These are phyloP conservation scores for Seira musarum DNA, from an alignment of 2,888 invertebrate genomes.

Conservation along the genomic window DNA sequence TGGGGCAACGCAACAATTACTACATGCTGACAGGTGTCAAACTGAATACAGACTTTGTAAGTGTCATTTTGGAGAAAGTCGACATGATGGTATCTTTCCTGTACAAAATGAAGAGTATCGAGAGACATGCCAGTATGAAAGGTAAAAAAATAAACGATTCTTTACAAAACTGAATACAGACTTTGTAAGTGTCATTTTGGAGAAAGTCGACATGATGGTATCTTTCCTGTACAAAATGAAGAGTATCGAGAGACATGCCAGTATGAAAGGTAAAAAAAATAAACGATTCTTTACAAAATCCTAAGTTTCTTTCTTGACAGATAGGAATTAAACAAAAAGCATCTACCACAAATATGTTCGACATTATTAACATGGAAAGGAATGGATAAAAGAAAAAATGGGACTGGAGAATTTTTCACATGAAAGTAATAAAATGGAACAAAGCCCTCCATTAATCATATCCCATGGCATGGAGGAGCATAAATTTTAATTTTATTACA, in stretches of 20 bases:
- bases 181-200: constrained; percentile 57
- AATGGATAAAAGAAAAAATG: neutral
- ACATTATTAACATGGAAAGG: neutral
- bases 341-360: too few species aligned
- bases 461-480: neutral
- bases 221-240: constrained; percentile 61
- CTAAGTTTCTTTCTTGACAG: too few species aligned
- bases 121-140: constrained; percentile 36
- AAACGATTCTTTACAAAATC: too few species aligned
- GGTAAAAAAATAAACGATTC: constrained; percentile 12
- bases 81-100: constrained; percentile 64
- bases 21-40: constrained; percentile 57
- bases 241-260: constrained; percentile 47
- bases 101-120: constrained; percentile 57
- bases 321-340: too few species aligned
- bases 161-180: constrained; percentile 60
- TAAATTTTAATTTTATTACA: neutral
- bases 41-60: constrained; percentile 59
- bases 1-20: constrained; percentile 44
- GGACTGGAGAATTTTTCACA: neutral
- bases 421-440: neutral
- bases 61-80: constrained; percentile 62
- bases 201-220: constrained; percentile 65
- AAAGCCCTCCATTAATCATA: neutral
- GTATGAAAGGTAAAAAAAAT: constrained; percentile 36